A percentile compares a stretch with the other conserved stretches of the same genome.
Conservation (phyloP, 2,797 vertebrate genomes). For the Liasis olivaceus region DNA sequence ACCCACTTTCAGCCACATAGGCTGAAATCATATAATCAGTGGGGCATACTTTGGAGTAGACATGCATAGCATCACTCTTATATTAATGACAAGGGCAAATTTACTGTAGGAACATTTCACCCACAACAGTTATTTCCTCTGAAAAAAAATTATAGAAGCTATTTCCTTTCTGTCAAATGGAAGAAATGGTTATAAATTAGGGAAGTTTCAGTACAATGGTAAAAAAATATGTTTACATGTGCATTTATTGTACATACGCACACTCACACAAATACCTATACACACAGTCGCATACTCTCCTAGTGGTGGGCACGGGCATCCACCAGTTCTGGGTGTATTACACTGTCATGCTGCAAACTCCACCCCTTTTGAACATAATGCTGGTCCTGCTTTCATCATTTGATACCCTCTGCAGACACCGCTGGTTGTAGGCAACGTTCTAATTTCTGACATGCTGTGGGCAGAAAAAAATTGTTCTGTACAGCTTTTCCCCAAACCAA, state of each 20-base stretch:
- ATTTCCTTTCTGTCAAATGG: neutral
- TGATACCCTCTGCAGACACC: neutral
- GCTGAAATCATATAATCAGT: neutral
- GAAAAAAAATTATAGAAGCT: neutral
- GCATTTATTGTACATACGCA: neutral
- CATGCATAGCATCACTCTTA: neutral
- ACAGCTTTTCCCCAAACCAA: neutral
- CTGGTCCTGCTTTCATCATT: neutral
- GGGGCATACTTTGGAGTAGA: neutral
- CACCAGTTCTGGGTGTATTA: neutral
- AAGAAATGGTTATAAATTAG: neutral
- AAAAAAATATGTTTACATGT: neutral
- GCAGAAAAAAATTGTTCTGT: neutral
- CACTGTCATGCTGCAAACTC: neutral
- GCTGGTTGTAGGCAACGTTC: neutral
- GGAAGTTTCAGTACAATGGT: neutral
- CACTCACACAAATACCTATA: neutral
- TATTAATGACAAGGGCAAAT: neutral
- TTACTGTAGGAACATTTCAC: neutral
- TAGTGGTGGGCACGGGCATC: neutral
- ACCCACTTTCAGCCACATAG: neutral
- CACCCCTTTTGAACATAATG: neutral
- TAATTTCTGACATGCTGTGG: neutral
- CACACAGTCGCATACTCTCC: neutral
- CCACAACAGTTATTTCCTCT: neutral